These are phyloP conservation scores for Champsocephalus esox DNA, from an alignment of 2,797 vertebrate genomes.

Conservation along the genomic window DNA sequence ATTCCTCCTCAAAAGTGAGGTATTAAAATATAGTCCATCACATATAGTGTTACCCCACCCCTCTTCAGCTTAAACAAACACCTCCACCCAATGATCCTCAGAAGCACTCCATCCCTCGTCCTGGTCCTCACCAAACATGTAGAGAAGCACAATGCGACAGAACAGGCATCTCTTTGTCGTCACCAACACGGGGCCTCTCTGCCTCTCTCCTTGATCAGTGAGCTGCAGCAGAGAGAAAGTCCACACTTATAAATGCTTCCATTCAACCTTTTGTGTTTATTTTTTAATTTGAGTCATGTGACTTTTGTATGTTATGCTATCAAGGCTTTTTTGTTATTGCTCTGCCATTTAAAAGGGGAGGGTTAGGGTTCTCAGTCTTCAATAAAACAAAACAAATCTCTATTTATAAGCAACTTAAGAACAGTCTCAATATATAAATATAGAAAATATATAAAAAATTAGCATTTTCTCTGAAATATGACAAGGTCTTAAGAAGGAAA, in stretches of 20 bases:
- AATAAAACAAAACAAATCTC: background rate
- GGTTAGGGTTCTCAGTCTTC: background rate
- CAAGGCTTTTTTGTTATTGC: background rate
- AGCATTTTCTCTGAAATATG: too few species aligned
- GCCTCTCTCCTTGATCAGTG: conserved; percentile 46
- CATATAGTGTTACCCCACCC: background rate
- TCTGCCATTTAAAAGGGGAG: background rate
- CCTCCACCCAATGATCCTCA: conserved; percentile 24
- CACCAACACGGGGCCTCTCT: conserved; percentile 62
- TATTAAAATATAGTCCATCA: background rate
- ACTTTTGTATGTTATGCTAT: background rate
- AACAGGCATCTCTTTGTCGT: conserved; percentile 76
- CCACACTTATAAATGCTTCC: conserved; percentile 30
- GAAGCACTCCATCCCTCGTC: conserved; percentile 35
- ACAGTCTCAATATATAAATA: too few species aligned
- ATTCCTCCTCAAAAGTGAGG: too few species aligned
- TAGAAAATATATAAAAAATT: too few species aligned
- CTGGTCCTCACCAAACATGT: conserved; percentile 60
- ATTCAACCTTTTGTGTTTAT: conserved; percentile 3
- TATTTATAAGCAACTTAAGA: too few species aligned
- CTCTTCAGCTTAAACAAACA: conserved; percentile 16
- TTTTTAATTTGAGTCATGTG: conserved; percentile 4
- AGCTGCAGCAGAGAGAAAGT: conserved; percentile 49
- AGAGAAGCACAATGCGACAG: conserved; percentile 54
- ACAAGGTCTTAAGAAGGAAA: too few species aligned